phyloP scores from a whole-genome alignment of 2,113 vertebrate genomes.

The Sinocyclocheilus anshuiensis region DNA sequence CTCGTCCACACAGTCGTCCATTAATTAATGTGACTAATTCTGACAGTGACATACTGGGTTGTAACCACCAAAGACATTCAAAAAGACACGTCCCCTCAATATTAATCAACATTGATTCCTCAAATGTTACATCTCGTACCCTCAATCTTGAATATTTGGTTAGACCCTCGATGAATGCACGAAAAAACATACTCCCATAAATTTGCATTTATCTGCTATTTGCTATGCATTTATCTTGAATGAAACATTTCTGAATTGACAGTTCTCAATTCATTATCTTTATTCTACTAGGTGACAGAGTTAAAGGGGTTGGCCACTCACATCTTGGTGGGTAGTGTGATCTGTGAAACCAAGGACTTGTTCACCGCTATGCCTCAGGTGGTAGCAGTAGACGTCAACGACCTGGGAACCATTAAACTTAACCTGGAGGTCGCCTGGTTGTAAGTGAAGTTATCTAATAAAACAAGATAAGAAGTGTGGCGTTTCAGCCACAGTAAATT shows the following conservation, averaged over 20 bases:
- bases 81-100: neutral
- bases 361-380: slow-evolving; percentile 95
- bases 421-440: slow-evolving; percentile 95
- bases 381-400: slow-evolving; percentile 96
- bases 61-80: neutral
- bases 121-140: neutral
- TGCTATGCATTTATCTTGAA: neutral
- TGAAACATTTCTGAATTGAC: neutral
- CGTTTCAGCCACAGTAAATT: neutral
- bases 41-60: neutral
- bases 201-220: no score
- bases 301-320: slow-evolving; percentile 94
- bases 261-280: neutral
- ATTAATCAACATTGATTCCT: neutral
- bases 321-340: slow-evolving; percentile 94
- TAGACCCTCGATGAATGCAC: neutral
- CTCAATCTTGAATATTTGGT: neutral
- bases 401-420: slow-evolving; percentile 96
- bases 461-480: neutral
- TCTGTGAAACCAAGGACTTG: slow-evolving; percentile 96
- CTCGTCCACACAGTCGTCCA: neutral
- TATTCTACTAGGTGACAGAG: slow-evolving; percentile 85
- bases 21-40: neutral
- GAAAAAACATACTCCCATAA: neutral
- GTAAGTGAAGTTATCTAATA: slow-evolving; percentile 40